phyloP scores from a whole-genome alignment of 2,888 invertebrate species.

The Heliconius ethilla region DNA sequence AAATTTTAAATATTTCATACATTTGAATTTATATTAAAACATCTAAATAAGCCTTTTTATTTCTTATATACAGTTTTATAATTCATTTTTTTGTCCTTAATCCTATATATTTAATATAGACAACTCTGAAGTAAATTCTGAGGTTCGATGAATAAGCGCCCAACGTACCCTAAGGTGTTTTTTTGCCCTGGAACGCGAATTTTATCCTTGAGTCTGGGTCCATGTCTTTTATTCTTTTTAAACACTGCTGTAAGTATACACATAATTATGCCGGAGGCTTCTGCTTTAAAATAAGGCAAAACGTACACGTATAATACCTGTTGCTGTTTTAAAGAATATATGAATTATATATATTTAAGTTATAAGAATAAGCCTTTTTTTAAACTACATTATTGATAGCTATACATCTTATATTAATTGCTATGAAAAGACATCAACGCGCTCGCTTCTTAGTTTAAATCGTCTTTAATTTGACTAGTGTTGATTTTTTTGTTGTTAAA shows the following conservation, averaged over 20 bases:
- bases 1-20: background rate
- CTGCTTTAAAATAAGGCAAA: background rate
- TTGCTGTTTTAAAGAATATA: background rate
- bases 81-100: background rate
- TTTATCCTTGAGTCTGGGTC: slow-evolving; percentile 36
- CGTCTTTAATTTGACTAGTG: background rate
- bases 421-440: slow-evolving; percentile 23
- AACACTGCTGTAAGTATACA: slow-evolving; percentile 20
- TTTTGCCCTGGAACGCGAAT: slow-evolving; percentile 43
- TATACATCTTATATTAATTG: background rate
- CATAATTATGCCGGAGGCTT: slow-evolving; percentile 21
- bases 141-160: slow-evolving; percentile 53
- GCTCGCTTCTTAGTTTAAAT: background rate
- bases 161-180: slow-evolving; percentile 30
- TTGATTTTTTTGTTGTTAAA: background rate
- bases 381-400: background rate
- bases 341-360: no score
- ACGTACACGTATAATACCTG: background rate
- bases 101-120: background rate
- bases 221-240: slow-evolving; percentile 28
- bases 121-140: slow-evolving; percentile 16
- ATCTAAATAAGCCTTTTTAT: background rate
- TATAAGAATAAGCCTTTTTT: background rate
- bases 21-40: background rate
- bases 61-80: background rate